Evolutionary conservation across 2,113 vertebrate genomes (phyloP).

Genomic region (Elgaria multicarinata): DNA sequence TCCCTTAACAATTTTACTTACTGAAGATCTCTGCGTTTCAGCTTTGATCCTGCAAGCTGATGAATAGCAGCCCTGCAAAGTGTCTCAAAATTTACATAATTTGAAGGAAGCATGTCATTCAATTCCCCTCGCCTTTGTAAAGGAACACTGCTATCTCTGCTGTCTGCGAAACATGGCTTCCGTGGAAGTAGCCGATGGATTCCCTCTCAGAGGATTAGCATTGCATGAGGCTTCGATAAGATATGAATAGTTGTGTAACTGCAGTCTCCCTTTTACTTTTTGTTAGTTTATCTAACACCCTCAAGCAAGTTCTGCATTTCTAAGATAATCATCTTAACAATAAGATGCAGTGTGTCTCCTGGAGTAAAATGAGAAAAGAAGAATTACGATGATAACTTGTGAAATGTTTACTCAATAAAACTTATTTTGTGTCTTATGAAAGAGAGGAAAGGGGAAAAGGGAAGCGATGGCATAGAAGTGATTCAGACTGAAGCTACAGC

Average conservation of each 20-base stretch:
- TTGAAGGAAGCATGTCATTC: conserved; percentile 29
- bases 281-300: conserved; percentile 53
- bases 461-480: conserved; percentile 47
- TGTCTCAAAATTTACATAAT: background rate
- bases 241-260: conserved; percentile 42
- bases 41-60: background rate
- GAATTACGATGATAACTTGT: conserved; percentile 30
- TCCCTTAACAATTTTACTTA: background rate
- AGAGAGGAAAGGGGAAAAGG: conserved; percentile 4
- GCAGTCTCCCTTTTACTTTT: conserved; percentile 40
- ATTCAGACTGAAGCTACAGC: conserved; percentile 56
- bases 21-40: background rate
- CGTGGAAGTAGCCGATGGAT: conserved; percentile 23
- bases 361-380: conserved; percentile 37
- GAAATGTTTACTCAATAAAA: conserved; percentile 64
- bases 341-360: conserved; percentile 27
- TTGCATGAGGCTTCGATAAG: conserved; percentile 33
- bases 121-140: background rate
- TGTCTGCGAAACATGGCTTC: background rate
- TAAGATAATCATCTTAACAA: conserved; percentile 61
- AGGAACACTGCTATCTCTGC: conserved; percentile 5
- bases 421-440: conserved; percentile 44
- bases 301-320: conserved; percentile 47
- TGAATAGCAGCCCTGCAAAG: background rate
- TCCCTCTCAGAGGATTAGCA: conserved; percentile 2